phyloP scores from a whole-genome alignment of 30 jellyfish, hydroid and myxozoan genomes.

The Clytia hemisphaerica region DNA sequence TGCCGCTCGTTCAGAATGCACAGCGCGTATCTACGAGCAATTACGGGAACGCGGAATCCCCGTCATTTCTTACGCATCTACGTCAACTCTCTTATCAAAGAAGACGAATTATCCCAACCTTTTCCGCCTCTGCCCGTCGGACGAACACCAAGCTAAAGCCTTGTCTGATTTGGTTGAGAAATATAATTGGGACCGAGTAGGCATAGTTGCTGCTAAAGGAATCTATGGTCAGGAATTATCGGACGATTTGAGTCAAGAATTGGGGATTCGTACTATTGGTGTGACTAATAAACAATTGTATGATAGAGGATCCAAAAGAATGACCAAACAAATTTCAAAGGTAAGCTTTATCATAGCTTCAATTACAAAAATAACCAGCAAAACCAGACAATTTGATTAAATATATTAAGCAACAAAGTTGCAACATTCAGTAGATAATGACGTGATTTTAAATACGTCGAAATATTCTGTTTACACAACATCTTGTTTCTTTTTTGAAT shows the following conservation, averaged over 20 bases:
- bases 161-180: constrained; percentile 52
- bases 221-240: constrained; percentile 58
- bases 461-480: no score
- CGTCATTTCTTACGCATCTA: constrained; percentile 67
- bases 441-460: no score
- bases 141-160: constrained; percentile 56
- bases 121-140: constrained; percentile 80
- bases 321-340: no score
- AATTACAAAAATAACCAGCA: no score
- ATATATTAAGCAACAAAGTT: no score
- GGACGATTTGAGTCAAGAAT: constrained; percentile 11
- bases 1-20: constrained; percentile 71
- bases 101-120: constrained; percentile 62
- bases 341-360: no score
- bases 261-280: constrained; percentile 7
- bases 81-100: constrained; percentile 53
- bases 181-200: constrained; percentile 73
- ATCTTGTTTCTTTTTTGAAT: no score
- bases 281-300: no score
- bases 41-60: constrained; percentile 50
- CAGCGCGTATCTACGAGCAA: constrained; percentile 30
- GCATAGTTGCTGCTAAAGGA: constrained; percentile 65
- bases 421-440: no score
- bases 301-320: no score
- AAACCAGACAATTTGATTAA: no score